phyloP scores from a whole-genome alignment of 2,113 vertebrate genomes.

The Danionella cerebrum region DNA sequence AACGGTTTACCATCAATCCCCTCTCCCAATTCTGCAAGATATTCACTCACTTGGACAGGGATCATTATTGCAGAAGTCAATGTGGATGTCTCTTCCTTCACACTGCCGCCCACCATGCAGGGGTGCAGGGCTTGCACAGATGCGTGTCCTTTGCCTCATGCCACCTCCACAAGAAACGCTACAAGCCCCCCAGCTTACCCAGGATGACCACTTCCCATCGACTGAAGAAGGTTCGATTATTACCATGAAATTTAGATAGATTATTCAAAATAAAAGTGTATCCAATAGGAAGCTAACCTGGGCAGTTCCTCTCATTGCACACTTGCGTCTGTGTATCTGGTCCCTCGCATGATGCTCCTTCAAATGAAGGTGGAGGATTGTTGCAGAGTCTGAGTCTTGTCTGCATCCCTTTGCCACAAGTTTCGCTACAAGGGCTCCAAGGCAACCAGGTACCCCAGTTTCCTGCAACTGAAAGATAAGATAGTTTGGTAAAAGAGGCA shows the following conservation, averaged over 20 bases:
- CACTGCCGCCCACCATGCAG: constrained; percentile 78
- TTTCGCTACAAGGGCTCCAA: constrained; percentile 81
- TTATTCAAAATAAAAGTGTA: too few species aligned
- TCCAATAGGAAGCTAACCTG: constrained; percentile 62
- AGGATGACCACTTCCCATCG: constrained; percentile 83
- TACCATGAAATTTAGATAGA: too few species aligned
- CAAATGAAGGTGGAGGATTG: constrained; percentile 77
- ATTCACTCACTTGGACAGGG: constrained; percentile 81
- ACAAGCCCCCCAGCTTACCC: constrained; percentile 87
- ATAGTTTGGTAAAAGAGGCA: neutral
- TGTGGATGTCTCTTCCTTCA: constrained; percentile 79
- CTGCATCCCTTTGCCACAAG: constrained; percentile 82
- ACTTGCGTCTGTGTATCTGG: constrained; percentile 78
- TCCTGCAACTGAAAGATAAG: constrained; percentile 68
- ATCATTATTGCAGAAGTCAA: constrained; percentile 89
- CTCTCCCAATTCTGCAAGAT: neutral
- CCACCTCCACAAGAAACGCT: constrained; percentile 88
- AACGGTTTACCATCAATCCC: neutral
- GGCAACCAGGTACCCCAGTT: constrained; percentile 84
- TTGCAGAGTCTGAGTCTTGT: constrained; percentile 76
- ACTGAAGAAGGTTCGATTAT: constrained; percentile 72
- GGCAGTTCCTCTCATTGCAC: constrained; percentile 78
- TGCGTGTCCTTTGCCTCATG: constrained; percentile 74
- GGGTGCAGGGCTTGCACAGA: constrained; percentile 78
- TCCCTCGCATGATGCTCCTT: constrained; percentile 70